Evolutionary conservation across 2,797 vertebrate genomes (phyloP).

Genomic region (Semaprochilodus insignis): DNA sequence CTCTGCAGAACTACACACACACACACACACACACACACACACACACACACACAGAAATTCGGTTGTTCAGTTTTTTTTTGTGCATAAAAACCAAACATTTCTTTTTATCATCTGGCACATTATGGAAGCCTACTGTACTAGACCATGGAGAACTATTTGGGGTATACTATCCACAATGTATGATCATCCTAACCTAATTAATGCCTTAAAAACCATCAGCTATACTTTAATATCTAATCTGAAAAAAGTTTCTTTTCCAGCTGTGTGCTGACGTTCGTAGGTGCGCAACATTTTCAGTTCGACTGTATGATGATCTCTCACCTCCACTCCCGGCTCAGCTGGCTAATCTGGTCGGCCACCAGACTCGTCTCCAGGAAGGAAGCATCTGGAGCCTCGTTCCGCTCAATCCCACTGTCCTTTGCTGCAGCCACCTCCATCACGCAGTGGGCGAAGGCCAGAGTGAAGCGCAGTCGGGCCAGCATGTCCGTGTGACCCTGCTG

Average conservation of each 20-base stretch:
- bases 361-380: constrained; percentile 91
- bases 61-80: too few relatives aligned
- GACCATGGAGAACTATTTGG: too few relatives aligned
- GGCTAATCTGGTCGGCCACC: constrained; percentile 96
- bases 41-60: constrained; percentile 7
- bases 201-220: too few relatives aligned
- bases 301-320: constrained; percentile 62
- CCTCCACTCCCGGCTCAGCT: constrained; percentile 95
- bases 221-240: too few relatives aligned
- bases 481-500: constrained; percentile 92
- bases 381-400: constrained; percentile 69
- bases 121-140: too few relatives aligned
- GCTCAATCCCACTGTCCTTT: constrained; percentile 81
- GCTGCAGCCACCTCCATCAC: constrained; percentile 89
- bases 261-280: too few relatives aligned
- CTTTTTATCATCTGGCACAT: too few relatives aligned
- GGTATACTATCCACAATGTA: too few relatives aligned
- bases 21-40: constrained; percentile 7
- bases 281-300: too few relatives aligned
- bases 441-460: constrained; percentile 88
- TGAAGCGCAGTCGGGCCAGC: constrained; percentile 89
- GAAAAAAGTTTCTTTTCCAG: too few relatives aligned
- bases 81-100: too few relatives aligned
- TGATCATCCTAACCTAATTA: too few relatives aligned
- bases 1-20: constrained; percentile 85